Conservation (phyloP, 2,113 vertebrate genomes). For the Ifrita kowaldi region DNA sequence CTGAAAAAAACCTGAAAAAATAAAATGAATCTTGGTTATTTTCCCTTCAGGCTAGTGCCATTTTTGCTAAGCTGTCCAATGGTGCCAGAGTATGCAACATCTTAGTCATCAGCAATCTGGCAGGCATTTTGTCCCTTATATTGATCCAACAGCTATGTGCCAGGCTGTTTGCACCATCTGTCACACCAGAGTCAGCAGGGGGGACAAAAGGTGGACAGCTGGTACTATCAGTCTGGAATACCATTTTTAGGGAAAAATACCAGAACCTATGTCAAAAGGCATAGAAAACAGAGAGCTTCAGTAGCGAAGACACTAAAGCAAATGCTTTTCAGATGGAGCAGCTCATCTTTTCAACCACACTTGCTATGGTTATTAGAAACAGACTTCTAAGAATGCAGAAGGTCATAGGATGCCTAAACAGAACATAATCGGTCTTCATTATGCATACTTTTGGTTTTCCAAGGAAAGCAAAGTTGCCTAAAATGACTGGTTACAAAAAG, state of each 20-base stretch:
- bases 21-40: neutral
- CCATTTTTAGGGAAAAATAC: slow-evolving; percentile 42
- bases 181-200: slow-evolving; percentile 36
- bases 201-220: slow-evolving; percentile 64
- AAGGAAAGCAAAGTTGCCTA: slow-evolving; percentile 16
- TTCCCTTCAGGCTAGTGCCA: neutral
- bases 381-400: neutral
- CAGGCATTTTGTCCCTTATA: slow-evolving; percentile 44
- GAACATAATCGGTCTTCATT: neutral
- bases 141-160: slow-evolving; percentile 54
- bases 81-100: slow-evolving; percentile 21
- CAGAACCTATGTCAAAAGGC: slow-evolving; percentile 28
- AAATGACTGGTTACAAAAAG: slow-evolving; percentile 37
- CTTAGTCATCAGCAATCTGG: slow-evolving; percentile 63
- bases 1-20: neutral
- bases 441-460: neutral
- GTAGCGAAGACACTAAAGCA: neutral
- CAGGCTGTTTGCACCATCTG: slow-evolving; percentile 65
- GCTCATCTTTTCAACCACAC: neutral
- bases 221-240: slow-evolving; percentile 49
- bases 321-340: neutral
- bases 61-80: slow-evolving; percentile 27
- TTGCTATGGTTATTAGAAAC: neutral
- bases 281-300: neutral
- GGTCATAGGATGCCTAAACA: neutral